Conservation (phyloP, 2,113 vertebrate genomes). For the Engystomops pustulosus region DNA sequence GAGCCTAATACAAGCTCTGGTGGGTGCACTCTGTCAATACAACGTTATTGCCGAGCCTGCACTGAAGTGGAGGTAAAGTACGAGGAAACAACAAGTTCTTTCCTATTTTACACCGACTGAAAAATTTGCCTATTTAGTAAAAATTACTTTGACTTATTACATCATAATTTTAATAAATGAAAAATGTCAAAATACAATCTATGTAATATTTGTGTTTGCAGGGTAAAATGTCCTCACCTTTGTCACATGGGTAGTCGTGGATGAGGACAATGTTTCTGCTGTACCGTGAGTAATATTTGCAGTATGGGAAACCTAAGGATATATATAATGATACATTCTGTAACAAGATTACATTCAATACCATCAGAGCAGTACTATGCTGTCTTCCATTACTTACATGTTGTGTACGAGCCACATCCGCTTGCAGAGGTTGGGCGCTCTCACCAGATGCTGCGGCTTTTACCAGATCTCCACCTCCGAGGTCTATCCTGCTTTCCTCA, state of each 20-base stretch:
- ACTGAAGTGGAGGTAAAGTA: too few species aligned
- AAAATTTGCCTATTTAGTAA: too few species aligned
- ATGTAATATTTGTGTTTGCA: not conserved
- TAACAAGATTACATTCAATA: not conserved
- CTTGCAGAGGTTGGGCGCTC: slow-evolving; percentile 6
- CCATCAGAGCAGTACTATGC: not conserved
- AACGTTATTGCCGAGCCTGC: too few species aligned
- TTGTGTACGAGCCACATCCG: slow-evolving; percentile 34
- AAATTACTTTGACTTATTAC: too few species aligned
- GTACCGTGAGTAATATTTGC: slow-evolving; percentile 75
- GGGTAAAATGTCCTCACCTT: slow-evolving; percentile 80
- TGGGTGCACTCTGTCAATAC: too few species aligned
- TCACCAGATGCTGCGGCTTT: not conserved
- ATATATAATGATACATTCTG: not conserved
- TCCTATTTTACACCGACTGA: too few species aligned
- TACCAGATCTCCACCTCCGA: not conserved
- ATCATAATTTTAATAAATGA: not conserved
- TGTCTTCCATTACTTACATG: slow-evolving; percentile 26
- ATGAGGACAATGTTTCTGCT: slow-evolving; percentile 91
- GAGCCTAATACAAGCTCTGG: too few species aligned
- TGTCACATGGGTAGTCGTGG: slow-evolving; percentile 97
- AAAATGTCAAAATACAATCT: not conserved
- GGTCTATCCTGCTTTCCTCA: slow-evolving; percentile 33
- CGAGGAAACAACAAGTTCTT: too few species aligned
- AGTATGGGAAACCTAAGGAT: slow-evolving; percentile 59